Conservation (phyloP, 2,113 vertebrate genomes). For the Ictidomys tridecemlineatus region DNA sequence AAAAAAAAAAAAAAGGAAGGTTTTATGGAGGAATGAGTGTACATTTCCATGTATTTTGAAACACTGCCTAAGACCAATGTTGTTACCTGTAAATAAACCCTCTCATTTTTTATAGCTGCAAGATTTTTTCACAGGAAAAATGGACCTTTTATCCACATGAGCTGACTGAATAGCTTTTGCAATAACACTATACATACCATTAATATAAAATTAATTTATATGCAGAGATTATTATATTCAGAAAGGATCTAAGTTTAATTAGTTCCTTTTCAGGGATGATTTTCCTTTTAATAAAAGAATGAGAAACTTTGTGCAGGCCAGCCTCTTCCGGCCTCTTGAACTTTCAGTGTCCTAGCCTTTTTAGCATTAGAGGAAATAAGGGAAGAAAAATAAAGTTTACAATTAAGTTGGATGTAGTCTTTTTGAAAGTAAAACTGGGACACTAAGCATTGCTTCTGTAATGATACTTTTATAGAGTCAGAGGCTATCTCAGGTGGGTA, state of each 20-base stretch:
- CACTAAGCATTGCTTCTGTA: background rate
- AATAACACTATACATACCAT: background rate
- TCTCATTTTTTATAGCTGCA: background rate
- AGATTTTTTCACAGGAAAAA: background rate
- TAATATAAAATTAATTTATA: background rate
- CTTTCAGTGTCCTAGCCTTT: background rate
- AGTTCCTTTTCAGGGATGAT: background rate
- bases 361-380: background rate
- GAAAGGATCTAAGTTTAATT: background rate
- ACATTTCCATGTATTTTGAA: background rate
- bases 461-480: background rate
- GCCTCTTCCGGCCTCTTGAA: background rate
- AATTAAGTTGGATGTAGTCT: background rate
- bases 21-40: background rate
- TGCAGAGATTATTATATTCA: background rate
- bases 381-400: constrained; percentile 23
- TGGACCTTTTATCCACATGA: background rate
- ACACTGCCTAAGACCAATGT: background rate
- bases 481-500: background rate
- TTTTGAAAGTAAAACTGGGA: constrained; percentile 12
- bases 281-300: constrained; percentile 40
- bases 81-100: background rate
- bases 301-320: background rate
- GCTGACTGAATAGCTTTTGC: background rate
- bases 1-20: background rate